phyloP scores from a whole-genome alignment of 2,113 vertebrate genomes.

The Plestiodon gilberti region DNA sequence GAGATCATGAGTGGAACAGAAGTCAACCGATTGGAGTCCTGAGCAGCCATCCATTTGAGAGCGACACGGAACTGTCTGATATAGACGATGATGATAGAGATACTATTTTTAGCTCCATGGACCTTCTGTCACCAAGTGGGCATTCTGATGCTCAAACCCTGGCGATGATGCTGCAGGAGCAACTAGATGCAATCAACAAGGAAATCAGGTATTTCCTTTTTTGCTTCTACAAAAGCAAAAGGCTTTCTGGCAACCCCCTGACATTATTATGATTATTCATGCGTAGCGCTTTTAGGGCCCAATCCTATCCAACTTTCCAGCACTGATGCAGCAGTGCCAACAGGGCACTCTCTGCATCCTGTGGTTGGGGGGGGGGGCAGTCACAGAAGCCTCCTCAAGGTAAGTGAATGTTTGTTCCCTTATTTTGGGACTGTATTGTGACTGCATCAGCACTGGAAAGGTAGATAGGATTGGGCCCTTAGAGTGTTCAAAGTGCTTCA shows the following conservation, averaged over 20 bases:
- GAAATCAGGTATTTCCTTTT: slow-evolving; percentile 95
- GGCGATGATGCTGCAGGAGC: slow-evolving; percentile 99
- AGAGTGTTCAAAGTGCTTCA: too few relatives aligned
- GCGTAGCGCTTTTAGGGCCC: too few relatives aligned
- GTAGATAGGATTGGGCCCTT: too few relatives aligned
- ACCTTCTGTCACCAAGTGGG: slow-evolving; percentile 93
- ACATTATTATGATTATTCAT: too few relatives aligned
- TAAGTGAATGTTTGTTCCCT: too few relatives aligned
- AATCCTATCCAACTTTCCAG: too few relatives aligned
- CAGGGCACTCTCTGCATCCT: too few relatives aligned
- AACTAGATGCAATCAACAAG: slow-evolving; percentile 98
- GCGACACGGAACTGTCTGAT: slow-evolving; percentile 98
- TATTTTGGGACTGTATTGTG: too few relatives aligned
- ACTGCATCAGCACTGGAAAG: too few relatives aligned
- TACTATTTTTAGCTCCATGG: slow-evolving; percentile 98
- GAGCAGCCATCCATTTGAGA: slow-evolving; percentile 93
- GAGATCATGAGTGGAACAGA: slow-evolving; percentile 94
- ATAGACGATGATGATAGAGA: slow-evolving; percentile 97
- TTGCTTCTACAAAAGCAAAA: neutral
- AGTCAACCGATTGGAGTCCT: slow-evolving; percentile 90
- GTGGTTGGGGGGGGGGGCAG: too few relatives aligned
- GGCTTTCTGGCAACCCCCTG: neutral
- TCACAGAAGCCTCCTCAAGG: too few relatives aligned
- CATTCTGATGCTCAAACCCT: slow-evolving; percentile 97
- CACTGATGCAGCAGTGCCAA: too few relatives aligned